A percentile compares a stretch with the other conserved stretches of the same genome.
These are phyloP conservation scores for Hyles vespertilio DNA, from an alignment of 1,140 invertebrate species.

Conservation along the genomic window DNA sequence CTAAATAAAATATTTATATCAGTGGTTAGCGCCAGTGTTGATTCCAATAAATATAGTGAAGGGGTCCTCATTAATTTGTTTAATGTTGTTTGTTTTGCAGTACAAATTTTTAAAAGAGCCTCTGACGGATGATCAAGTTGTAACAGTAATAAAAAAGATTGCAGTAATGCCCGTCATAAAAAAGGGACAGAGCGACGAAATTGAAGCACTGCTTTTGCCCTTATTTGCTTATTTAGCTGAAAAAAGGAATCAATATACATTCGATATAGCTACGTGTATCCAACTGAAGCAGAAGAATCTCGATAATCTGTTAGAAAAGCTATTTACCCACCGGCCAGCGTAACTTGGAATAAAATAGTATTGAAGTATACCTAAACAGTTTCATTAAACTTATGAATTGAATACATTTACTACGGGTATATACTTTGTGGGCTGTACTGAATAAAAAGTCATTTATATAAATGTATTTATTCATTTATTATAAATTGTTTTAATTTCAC, in stretches of 20 bases:
- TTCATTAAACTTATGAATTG: too few species aligned
- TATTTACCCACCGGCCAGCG: background rate
- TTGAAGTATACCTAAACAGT: too few species aligned
- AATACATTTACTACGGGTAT: too few species aligned
- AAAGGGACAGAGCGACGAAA: constrained; percentile 24
- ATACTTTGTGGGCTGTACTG: too few species aligned
- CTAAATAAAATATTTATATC: too few species aligned
- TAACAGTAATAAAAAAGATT: background rate
- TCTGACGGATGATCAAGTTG: constrained; percentile 33
- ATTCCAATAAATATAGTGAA: too few species aligned
- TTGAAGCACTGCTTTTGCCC: constrained; percentile 36
- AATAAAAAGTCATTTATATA: too few species aligned
- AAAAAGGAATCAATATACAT: constrained; percentile 31
- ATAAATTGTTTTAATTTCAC: too few species aligned
- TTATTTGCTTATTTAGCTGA: constrained; percentile 48
- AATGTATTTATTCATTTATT: too few species aligned
- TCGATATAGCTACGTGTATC: constrained; percentile 23
- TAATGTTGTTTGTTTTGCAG: constrained; percentile 38
- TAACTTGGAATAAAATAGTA: background rate
- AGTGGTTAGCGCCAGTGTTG: too few species aligned
- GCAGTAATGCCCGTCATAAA: constrained; percentile 1
- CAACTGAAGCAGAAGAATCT: constrained; percentile 2
- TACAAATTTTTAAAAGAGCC: constrained; percentile 48
- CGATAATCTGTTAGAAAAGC: background rate
- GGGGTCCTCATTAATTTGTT: too few species aligned